phyloP scores from a whole-genome alignment of 2,797 vertebrate genomes.

The Acropternis orthonyx region DNA sequence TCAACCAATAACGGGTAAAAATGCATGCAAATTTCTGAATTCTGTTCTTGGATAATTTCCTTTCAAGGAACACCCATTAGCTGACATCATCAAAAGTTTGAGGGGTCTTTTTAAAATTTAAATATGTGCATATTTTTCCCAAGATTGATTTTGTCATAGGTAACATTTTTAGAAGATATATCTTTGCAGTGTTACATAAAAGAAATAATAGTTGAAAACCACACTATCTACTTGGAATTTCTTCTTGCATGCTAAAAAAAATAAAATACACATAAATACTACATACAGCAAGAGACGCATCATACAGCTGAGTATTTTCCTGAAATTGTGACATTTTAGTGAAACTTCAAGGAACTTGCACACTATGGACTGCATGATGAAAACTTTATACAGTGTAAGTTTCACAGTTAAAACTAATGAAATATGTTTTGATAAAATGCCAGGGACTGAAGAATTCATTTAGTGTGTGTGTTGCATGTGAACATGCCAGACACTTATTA shows the following conservation, averaged over 20 bases:
- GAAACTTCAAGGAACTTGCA: neutral
- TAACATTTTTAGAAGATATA: neutral
- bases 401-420: neutral
- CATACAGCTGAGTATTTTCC: neutral
- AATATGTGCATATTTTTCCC: neutral
- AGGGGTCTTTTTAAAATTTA: neutral
- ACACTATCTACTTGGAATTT: neutral
- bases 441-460: neutral
- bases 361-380: neutral
- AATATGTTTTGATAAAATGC: neutral
- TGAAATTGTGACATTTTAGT: neutral
- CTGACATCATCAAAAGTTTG: neutral
- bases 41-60: neutral
- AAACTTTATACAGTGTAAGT: neutral
- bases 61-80: neutral
- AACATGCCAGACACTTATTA: neutral
- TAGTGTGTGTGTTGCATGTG: neutral
- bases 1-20: neutral
- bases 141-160: neutral
- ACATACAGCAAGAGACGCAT: neutral
- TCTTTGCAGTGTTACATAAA: neutral
- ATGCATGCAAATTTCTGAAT: neutral
- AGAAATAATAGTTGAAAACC: neutral
- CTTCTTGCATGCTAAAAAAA: neutral
- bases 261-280: neutral